Conservation (phyloP, 92 coral and sea anemone genomes). For the Virgularia gustaviana region DNA sequence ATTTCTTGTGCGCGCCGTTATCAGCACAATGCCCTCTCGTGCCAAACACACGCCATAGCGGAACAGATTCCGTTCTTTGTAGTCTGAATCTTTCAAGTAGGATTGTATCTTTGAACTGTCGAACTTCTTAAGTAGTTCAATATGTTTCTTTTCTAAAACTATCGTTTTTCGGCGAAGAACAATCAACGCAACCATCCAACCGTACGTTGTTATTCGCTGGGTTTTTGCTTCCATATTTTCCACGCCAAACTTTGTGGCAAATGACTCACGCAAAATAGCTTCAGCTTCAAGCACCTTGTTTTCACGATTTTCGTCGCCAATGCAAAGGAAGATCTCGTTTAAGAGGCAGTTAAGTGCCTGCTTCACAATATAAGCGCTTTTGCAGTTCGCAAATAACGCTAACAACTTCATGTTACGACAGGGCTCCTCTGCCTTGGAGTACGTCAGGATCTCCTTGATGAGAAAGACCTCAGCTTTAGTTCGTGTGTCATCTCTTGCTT, state of each 20-base stretch:
- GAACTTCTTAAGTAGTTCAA: not conserved
- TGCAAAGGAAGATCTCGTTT: slow-evolving; percentile 15
- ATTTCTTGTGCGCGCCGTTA: too few species aligned
- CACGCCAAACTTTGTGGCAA: not conserved
- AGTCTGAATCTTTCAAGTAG: not conserved
- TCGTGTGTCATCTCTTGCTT: not conserved
- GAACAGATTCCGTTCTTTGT: not conserved
- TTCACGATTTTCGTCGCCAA: slow-evolving; percentile 4
- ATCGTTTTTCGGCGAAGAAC: not conserved
- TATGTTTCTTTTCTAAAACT: not conserved
- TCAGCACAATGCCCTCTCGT: not conserved
- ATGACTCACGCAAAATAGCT: not conserved
- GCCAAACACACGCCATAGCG: not conserved
- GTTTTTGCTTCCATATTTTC: not conserved
- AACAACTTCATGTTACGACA: not conserved
- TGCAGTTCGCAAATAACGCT: not conserved
- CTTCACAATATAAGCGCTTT: not conserved
- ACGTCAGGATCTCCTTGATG: not conserved
- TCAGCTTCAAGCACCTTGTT: slow-evolving; percentile 2
- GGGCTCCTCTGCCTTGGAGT: not conserved
- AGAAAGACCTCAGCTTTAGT: slow-evolving; percentile 7
- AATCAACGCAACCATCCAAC: not conserved
- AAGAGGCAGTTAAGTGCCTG: slow-evolving; percentile 5
- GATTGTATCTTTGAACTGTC: not conserved
- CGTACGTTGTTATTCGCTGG: not conserved